These are phyloP conservation scores for Lottia gigantea DNA, from an alignment of 2,888 invertebrate species.

Conservation along the genomic window DNA sequence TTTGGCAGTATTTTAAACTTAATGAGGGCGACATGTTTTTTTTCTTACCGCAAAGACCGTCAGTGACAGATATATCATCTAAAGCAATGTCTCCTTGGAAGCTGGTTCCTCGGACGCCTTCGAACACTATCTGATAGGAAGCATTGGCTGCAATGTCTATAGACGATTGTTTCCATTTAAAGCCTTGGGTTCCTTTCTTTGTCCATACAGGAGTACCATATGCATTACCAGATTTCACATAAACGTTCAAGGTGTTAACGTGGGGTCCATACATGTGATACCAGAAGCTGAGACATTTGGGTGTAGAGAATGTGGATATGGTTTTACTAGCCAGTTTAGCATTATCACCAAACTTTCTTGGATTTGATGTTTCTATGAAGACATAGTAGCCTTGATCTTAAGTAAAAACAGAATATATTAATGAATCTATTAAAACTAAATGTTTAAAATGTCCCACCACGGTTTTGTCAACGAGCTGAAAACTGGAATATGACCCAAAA, in stretches of 20 bases:
- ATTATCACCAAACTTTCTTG: conserved; percentile 40
- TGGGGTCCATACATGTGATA: conserved; percentile 63
- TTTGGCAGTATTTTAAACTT: no score
- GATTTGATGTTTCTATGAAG: conserved; percentile 53
- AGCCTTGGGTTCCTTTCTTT: conserved; percentile 47
- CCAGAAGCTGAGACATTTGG: conserved; percentile 58
- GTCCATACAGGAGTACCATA: conserved; percentile 48
- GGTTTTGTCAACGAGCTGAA: no score
- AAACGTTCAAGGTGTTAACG: conserved; percentile 53
- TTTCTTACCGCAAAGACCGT: conserved; percentile 42
- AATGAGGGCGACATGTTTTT: background rate
- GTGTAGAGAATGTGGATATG: conserved; percentile 29
- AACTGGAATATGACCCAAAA: no score
- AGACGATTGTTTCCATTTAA: conserved; percentile 52
- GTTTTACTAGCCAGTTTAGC: conserved; percentile 41
- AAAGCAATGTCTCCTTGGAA: conserved; percentile 56
- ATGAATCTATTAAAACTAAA: no score
- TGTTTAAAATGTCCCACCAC: no score
- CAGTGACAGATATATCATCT: conserved; percentile 52
- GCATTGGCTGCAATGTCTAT: conserved; percentile 38
- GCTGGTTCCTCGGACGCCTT: conserved; percentile 50
- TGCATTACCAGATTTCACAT: conserved; percentile 35
- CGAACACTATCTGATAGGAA: conserved; percentile 55
- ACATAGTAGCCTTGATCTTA: conserved; percentile 44
- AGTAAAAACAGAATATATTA: background rate